Evolutionary conservation across 1,140 invertebrate genomes (phyloP).

Genomic region (Drosophila suzukii): DNA sequence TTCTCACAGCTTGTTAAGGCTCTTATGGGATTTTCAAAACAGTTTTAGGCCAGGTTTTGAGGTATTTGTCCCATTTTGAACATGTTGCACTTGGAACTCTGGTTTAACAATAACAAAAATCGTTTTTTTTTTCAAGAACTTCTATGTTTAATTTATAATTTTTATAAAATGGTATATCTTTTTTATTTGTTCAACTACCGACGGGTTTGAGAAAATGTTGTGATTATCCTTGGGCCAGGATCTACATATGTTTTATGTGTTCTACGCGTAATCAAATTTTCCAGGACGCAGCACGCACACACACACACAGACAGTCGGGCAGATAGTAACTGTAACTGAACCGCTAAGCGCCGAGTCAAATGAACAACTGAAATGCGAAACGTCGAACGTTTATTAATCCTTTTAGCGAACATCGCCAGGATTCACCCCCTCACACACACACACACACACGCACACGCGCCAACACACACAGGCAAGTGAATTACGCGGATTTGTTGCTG

Average conservation of each 20-base stretch:
- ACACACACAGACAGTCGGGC: conserved; percentile 4
- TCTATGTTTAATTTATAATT: too few relatives aligned
- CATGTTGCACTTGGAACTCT: conserved; percentile 12
- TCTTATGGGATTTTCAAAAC: neutral
- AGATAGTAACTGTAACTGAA: conserved; percentile 60
- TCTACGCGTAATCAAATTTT: conserved; percentile 20
- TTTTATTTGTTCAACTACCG: neutral
- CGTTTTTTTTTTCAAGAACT: neutral
- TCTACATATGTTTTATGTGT: neutral
- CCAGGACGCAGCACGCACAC: conserved; percentile 15
- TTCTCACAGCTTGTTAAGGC: neutral
- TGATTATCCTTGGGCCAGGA: conserved; percentile 1
- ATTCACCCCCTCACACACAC: conserved; percentile 22
- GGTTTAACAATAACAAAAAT: conserved; percentile 26
- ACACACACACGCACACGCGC: conserved; percentile 1
- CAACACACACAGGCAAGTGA: conserved; percentile 42
- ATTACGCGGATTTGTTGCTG: conserved; percentile 81
- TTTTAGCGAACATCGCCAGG: conserved; percentile 69
- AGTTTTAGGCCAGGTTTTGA: neutral
- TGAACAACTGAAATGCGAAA: conserved; percentile 80
- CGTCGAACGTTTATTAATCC: conserved; percentile 80
- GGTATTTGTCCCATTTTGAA: neutral
- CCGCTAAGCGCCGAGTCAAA: conserved; percentile 80
- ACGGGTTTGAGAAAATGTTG: neutral
- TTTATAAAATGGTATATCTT: neutral